phyloP scores from a whole-genome alignment of 53 echinoderm and acorn worm species.

The Stichopus horrens region DNA sequence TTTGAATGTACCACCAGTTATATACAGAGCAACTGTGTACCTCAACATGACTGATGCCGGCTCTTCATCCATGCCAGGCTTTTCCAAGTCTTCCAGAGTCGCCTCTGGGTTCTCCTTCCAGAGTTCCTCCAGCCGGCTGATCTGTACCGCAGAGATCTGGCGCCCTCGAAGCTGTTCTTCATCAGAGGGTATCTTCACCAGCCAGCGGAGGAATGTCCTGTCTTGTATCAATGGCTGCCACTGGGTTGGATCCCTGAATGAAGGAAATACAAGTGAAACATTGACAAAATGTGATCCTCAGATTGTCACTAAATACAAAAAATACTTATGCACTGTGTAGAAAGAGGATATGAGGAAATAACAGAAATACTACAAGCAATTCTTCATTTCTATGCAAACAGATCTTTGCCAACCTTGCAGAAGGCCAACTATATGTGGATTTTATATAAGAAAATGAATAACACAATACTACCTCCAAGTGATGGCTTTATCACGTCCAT shows the following conservation, averaged over 20 bases:
- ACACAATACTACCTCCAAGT: no score
- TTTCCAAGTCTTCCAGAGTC: conserved; percentile 93
- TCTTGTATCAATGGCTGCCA: conserved; percentile 99
- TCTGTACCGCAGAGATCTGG: conserved; percentile 95
- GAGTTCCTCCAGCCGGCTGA: conserved; percentile 96
- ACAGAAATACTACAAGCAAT: no score
- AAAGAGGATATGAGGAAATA: no score
- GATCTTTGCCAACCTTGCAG: no score
- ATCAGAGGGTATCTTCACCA: conserved; percentile 96
- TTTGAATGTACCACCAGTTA: no score
- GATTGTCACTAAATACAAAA: background rate
- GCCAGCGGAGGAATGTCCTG: conserved; percentile 89
- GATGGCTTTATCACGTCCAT: no score
- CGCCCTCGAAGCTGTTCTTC: conserved; percentile 94
- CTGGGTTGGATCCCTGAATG: conserved; percentile 87
- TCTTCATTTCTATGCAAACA: no score
- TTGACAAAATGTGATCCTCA: background rate
- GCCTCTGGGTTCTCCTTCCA: conserved; percentile 97
- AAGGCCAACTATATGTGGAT: no score
- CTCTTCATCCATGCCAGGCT: conserved; percentile 95
- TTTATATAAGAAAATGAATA: no score
- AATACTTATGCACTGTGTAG: no score
- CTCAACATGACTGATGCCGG: conserved; percentile 93
- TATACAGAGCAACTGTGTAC: conserved; percentile 24
- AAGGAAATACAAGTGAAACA: background rate